Evolutionary conservation across 2,888 invertebrate species (phyloP), one percentile per base, ranked within the genome.

Genomic region (Hemicrepidius hirtus): DNA sequence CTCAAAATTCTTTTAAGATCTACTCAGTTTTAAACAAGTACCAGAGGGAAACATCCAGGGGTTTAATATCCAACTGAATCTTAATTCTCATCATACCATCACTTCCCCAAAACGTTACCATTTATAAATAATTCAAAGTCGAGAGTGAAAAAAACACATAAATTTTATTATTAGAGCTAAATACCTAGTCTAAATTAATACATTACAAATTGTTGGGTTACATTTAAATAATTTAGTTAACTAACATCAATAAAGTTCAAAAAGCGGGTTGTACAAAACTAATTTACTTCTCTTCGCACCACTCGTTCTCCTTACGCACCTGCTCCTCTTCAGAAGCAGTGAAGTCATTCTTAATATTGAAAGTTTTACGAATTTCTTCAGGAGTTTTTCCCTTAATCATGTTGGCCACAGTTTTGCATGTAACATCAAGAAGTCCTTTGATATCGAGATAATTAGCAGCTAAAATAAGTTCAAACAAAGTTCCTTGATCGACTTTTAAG

Each of bases 321-420:
- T 98, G 98, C 81, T 98, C 98, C 86, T 99, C 99, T 85, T 99
- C 99, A 40, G 96, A 94, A 1, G 97, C 95, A 6, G 95, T 95
- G 80, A 98, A 98, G 85, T 98, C 98, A 87, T 97, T 98, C 86
- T 97, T 97, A 75, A 98, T 98, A 84, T 97, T 97, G 85, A 98
- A 98, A 0, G 97, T 97, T 85, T 97, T 97, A 9, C 98, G 92
- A 75, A 98, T 98, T 85, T 98, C 98, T 82, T 98, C 97, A 0
- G 97, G 97, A n/a, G 97, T 96, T 84, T 98, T 98, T 12, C 97
- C 97, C 86, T 98, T 98, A 81, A 98, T 98, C 98, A 98, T 98
- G 85, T 98, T 98, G 5, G 98, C 98, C 59, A 98, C 97, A 0
- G 97, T 97, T 88, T 99, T 99, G 88, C 99, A 99, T 0, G 98